Evolutionary conservation across 1,140 invertebrate species (phyloP).

Genomic region (Drosophila tropicalis): DNA sequence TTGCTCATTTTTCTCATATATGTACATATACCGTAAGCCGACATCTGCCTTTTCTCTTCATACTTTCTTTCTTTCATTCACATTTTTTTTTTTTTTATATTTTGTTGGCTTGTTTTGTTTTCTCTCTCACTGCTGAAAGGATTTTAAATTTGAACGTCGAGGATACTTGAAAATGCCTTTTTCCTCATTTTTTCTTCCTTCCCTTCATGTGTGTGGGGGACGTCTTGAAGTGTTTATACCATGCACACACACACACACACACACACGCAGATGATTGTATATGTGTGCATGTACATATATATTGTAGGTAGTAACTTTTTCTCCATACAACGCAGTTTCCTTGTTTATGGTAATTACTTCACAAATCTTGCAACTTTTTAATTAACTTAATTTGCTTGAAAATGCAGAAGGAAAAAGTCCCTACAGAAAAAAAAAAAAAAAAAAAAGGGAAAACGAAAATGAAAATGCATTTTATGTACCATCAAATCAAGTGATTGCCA

Average conservation of each 20-base stretch:
- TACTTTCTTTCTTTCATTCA: conserved; percentile 28
- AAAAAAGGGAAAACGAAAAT: conserved; percentile 24
- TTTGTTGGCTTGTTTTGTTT: conserved; percentile 20
- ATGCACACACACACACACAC: conserved; percentile 18
- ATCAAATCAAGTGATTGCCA: conserved; percentile 59
- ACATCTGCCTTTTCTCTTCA: conserved; percentile 49
- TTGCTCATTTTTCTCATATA: conserved; percentile 52
- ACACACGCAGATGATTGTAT: too few relatives aligned
- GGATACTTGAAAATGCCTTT: conserved; percentile 53
- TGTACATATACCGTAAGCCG: conserved; percentile 33
- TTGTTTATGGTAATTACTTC: conserved; percentile 69
- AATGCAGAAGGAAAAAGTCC: conserved; percentile 34
- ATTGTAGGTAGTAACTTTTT: conserved; percentile 42
- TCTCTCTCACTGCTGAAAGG: conserved; percentile 42
- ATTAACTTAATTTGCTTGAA: conserved; percentile 66
- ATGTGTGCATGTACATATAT: too few relatives aligned
- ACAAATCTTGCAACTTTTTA: conserved; percentile 68
- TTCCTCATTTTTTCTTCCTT: conserved; percentile 24
- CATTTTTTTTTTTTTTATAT: neutral
- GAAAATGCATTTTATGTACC: conserved; percentile 61
- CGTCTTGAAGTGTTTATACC: conserved; percentile 62
- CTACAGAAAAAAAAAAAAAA: neutral
- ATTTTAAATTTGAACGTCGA: conserved; percentile 60
- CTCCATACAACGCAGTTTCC: conserved; percentile 47
- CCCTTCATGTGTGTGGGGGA: neutral